Evolutionary conservation across 2,888 invertebrate genomes (phyloP).

Genomic region (Hydriomena furcata): DNA sequence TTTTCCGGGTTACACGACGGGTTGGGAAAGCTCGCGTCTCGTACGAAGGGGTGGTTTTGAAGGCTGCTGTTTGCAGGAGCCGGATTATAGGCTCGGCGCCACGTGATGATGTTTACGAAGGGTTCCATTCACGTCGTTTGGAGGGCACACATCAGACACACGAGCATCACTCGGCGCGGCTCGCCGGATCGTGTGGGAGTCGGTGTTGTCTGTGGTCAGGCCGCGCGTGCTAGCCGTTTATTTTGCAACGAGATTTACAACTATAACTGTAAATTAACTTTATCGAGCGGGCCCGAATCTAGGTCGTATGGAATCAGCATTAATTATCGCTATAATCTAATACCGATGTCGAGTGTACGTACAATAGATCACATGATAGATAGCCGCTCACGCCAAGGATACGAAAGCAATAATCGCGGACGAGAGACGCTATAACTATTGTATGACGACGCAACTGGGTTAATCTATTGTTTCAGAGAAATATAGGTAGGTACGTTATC

Average conservation of each 20-base stretch:
- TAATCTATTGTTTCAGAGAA: slow-evolving; percentile 76
- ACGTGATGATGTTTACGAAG: slow-evolving; percentile 64
- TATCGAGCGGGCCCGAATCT: slow-evolving; percentile 78
- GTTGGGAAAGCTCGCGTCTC: slow-evolving; percentile 36
- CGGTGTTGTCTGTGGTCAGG: slow-evolving; percentile 78
- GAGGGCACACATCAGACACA: slow-evolving; percentile 41
- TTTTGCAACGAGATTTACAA: slow-evolving; percentile 82
- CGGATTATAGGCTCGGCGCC: slow-evolving; percentile 55
- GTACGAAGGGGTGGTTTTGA: slow-evolving; percentile 34
- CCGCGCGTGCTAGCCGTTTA: slow-evolving; percentile 72
- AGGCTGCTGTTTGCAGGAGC: slow-evolving; percentile 37
- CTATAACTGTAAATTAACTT: slow-evolving; percentile 83
- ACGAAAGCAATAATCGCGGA: slow-evolving; percentile 66
- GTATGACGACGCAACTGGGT: slow-evolving; percentile 65
- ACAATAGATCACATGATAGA: slow-evolving; percentile 83
- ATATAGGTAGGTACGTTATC: slow-evolving; percentile 49
- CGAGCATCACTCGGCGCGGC: slow-evolving; percentile 42
- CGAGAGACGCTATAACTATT: slow-evolving; percentile 57
- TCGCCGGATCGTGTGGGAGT: slow-evolving; percentile 62
- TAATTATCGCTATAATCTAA: slow-evolving; percentile 82
- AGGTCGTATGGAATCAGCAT: slow-evolving; percentile 84
- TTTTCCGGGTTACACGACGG: slow-evolving; percentile 50
- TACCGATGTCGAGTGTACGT: slow-evolving; percentile 75
- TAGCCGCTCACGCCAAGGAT: slow-evolving; percentile 77
- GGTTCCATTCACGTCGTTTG: slow-evolving; percentile 61